phyloP scores from a whole-genome alignment of 2,888 invertebrate species.

The Strigamia crassipes region DNA sequence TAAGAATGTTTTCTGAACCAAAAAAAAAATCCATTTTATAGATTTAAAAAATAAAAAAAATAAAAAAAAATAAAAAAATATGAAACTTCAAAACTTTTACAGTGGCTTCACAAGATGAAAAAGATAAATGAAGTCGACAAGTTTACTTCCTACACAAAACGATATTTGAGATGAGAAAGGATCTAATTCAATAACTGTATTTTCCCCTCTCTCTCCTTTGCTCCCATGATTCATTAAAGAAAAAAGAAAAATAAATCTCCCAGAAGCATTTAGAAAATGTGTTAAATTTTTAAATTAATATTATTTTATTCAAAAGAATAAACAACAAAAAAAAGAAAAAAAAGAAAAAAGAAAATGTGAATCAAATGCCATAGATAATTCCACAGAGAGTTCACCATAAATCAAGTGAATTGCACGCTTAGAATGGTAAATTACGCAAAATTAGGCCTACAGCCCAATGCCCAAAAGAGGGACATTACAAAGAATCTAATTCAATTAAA shows the following conservation, averaged over 20 bases:
- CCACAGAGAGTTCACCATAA: background rate
- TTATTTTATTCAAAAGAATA: background rate
- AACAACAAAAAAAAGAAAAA: background rate
- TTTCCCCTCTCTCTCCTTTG: background rate
- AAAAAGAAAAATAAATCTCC: background rate
- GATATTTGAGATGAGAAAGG: constrained; percentile 16
- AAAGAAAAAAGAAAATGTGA: background rate
- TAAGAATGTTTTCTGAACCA: background rate
- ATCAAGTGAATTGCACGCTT: background rate
- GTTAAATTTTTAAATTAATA: background rate
- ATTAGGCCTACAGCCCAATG: constrained; percentile 4
- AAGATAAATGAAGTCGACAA: constrained; percentile 21
- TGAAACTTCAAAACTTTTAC: constrained; percentile 7
- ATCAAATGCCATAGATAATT: background rate
- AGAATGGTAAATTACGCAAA: background rate
- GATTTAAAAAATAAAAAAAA: background rate
- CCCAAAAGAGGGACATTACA: background rate
- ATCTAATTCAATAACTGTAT: constrained; percentile 10
- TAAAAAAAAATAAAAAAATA: background rate
- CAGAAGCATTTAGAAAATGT: background rate
- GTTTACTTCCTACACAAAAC: constrained; percentile 21
- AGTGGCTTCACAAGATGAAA: constrained; percentile 4
- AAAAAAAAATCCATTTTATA: constrained; percentile 2
- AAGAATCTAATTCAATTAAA: constrained; percentile 11
- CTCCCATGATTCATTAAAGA: background rate